phyloP scores from a whole-genome alignment of 64 coral and sea anemone species.

The Orbicella faveolata region DNA sequence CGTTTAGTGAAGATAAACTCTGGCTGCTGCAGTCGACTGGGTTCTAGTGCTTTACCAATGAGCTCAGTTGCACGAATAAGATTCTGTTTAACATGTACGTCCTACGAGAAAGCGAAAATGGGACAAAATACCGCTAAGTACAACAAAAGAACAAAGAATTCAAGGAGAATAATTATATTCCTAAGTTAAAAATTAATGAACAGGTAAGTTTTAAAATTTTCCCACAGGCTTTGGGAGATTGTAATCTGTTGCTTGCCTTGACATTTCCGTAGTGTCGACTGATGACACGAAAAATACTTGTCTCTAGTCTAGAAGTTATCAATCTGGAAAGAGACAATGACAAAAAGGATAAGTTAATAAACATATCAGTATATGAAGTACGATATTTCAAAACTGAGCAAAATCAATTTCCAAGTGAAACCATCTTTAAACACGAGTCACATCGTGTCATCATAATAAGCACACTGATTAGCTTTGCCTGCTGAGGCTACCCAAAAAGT shows the following conservation, averaged over 20 bases:
- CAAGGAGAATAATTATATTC: no score
- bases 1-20: conserved; percentile 86
- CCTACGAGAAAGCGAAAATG: conserved; percentile 34
- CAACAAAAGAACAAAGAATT: background rate
- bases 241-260: conserved; percentile 51
- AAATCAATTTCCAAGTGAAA: background rate
- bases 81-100: conserved; percentile 88
- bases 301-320: conserved; percentile 86
- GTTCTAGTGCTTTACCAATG: conserved; percentile 88
- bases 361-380: no score
- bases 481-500: no score
- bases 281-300: conserved; percentile 84
- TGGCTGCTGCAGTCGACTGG: conserved; percentile 85
- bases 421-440: no score
- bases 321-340: conserved; percentile 54
- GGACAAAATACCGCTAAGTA: no score
- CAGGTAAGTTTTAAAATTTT: no score
- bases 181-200: no score
- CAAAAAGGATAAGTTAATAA: background rate
- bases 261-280: conserved; percentile 78
- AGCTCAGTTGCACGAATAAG: conserved; percentile 84
- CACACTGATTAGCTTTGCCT: no score
- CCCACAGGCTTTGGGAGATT: no score
- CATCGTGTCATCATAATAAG: no score
- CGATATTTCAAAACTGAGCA: background rate